These are phyloP conservation scores for Gnathonemus echidnorhynchus DNA, from an alignment of 2,113 vertebrate species.

Conservation along the genomic window DNA sequence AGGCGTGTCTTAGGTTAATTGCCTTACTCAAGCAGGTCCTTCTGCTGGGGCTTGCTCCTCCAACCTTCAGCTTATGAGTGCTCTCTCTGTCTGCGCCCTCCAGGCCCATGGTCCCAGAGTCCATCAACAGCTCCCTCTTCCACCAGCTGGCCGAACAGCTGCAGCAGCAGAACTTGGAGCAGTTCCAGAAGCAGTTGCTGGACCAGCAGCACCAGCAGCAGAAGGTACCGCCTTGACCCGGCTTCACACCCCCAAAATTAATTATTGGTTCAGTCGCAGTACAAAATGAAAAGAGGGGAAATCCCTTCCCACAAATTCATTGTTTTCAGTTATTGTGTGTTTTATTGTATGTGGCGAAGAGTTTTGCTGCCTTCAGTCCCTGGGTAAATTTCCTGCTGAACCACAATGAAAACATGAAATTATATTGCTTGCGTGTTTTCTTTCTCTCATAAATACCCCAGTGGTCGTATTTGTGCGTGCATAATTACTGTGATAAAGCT, in stretches of 20 bases:
- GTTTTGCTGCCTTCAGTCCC: background rate
- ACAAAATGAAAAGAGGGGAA: background rate
- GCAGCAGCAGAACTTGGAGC: conserved; percentile 94
- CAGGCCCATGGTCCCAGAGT: conserved; percentile 88
- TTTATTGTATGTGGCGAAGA: background rate
- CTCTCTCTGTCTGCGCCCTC: conserved; percentile 29
- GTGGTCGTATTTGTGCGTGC: background rate
- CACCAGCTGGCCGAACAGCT: conserved; percentile 95
- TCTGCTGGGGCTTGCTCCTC: background rate
- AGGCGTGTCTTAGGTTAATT: background rate
- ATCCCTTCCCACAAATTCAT: background rate
- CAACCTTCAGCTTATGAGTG: background rate
- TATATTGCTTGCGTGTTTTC: background rate
- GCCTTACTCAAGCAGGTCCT: background rate
- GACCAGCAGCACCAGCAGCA: conserved; percentile 67
- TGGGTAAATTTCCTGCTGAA: background rate
- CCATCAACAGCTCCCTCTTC: conserved; percentile 94
- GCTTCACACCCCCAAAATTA: background rate
- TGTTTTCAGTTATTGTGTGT: background rate
- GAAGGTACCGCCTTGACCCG: conserved; percentile 64
- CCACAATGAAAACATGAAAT: background rate
- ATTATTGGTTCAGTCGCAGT: background rate
- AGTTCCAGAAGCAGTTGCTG: conserved; percentile 90
- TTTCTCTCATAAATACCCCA: background rate
- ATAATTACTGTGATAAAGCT: background rate